Conservation (phyloP, 2,113 vertebrate species). For the Nymphicus hollandicus region DNA sequence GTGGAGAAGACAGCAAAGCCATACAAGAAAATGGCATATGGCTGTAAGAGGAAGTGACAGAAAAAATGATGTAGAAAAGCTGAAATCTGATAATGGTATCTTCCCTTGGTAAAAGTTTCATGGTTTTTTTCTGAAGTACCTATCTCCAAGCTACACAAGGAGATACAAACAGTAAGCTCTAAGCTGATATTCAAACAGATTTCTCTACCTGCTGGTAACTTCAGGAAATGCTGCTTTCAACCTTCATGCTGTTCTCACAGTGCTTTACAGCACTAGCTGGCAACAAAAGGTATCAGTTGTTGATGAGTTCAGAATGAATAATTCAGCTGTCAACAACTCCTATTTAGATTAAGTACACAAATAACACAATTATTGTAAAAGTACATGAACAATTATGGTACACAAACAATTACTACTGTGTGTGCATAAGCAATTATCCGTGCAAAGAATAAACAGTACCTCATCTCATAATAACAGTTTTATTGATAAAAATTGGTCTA, state of each 20-base stretch:
- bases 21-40: background rate
- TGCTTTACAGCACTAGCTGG: background rate
- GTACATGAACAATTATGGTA: background rate
- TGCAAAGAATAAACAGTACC: background rate
- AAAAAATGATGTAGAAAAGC: background rate
- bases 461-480: background rate
- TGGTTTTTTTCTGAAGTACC: background rate
- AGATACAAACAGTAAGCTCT: background rate
- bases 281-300: background rate
- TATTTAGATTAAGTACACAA: background rate
- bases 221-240: background rate
- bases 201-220: background rate
- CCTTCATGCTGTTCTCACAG: background rate
- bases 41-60: rapidly evolving
- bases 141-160: background rate
- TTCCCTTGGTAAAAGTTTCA: background rate
- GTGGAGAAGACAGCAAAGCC: background rate
- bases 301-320: background rate
- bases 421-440: background rate
- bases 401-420: background rate
- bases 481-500: background rate
- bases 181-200: background rate
- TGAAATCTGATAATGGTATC: background rate
- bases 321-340: background rate
- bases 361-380: background rate